Evolutionary conservation across 2,888 invertebrate genomes (phyloP).

Genomic region (Eristalinus sepulchralis): DNA sequence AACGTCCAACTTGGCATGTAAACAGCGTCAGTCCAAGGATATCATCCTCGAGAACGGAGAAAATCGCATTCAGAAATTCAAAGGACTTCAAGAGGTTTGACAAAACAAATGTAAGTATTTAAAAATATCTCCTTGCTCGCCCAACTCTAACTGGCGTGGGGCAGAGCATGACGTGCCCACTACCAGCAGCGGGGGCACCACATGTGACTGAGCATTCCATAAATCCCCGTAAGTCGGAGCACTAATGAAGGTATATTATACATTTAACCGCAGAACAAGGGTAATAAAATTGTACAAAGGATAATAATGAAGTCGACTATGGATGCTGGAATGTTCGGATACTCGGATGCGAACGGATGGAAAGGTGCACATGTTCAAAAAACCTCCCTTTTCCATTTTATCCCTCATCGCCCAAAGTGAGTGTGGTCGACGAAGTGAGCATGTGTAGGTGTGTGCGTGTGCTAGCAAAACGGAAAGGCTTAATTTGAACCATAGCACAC

Average conservation of each 20-base stretch:
- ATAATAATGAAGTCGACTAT: conserved; percentile 65
- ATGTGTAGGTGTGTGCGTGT: neutral
- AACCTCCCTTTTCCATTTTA: conserved; percentile 20
- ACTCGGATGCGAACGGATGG: neutral
- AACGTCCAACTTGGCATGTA: conserved; percentile 60
- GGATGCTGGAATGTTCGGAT: conserved; percentile 7
- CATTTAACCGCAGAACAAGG: conserved; percentile 67
- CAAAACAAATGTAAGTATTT: conserved; percentile 26
- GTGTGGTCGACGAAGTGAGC: neutral
- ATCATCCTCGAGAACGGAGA: conserved; percentile 11
- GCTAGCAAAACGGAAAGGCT: conserved; percentile 24
- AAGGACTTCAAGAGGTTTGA: conserved; percentile 40
- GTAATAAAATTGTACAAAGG: conserved; percentile 70
- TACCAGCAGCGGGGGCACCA: neutral
- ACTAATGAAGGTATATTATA: conserved; percentile 68
- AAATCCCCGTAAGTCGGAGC: conserved; percentile 57
- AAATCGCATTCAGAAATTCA: conserved; percentile 40
- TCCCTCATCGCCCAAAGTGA: neutral
- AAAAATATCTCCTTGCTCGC: conserved; percentile 35
- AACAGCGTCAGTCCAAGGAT: conserved; percentile 63
- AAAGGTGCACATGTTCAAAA: conserved; percentile 48
- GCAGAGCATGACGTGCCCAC: neutral
- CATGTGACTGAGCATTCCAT: conserved; percentile 53
- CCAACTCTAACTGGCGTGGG: neutral
- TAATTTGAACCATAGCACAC: conserved; percentile 54